Conservation (phyloP, 2,797 vertebrate genomes). For the Chrysocyon brachyurus region DNA sequence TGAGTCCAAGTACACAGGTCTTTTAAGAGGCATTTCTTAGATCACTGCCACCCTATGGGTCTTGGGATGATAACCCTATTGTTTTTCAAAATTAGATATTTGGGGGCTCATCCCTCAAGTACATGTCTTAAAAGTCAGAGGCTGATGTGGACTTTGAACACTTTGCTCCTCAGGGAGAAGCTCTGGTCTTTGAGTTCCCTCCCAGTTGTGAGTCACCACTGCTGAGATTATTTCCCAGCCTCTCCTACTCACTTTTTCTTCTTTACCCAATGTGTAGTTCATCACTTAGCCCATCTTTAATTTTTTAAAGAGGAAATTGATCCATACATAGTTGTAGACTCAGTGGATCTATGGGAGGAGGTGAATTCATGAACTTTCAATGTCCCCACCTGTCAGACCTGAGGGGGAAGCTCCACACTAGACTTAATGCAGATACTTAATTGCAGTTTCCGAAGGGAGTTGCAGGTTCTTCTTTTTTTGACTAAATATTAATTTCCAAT, state of each 20-base stretch:
- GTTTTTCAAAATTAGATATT: background rate
- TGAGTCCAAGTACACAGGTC: background rate
- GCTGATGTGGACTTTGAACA: background rate
- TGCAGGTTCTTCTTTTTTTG: background rate
- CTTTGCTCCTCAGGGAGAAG: background rate
- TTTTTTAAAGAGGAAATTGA: background rate
- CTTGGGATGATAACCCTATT: background rate
- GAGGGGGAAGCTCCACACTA: background rate
- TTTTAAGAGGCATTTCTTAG: background rate
- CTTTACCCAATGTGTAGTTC: background rate
- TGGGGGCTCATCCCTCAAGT: background rate
- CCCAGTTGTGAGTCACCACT: background rate
- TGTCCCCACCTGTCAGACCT: background rate
- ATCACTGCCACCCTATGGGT: background rate
- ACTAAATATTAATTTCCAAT: background rate
- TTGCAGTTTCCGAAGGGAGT: background rate
- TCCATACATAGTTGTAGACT: background rate
- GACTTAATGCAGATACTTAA: background rate
- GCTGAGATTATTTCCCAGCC: background rate
- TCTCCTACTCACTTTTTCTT: background rate
- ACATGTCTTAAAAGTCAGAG: background rate
- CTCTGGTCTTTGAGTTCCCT: background rate
- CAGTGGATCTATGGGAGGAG: background rate
- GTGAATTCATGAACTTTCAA: background rate
- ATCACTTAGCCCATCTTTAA: background rate